phyloP scores from a whole-genome alignment of 2,888 invertebrate genomes.

The Gasteruption jaculator region DNA sequence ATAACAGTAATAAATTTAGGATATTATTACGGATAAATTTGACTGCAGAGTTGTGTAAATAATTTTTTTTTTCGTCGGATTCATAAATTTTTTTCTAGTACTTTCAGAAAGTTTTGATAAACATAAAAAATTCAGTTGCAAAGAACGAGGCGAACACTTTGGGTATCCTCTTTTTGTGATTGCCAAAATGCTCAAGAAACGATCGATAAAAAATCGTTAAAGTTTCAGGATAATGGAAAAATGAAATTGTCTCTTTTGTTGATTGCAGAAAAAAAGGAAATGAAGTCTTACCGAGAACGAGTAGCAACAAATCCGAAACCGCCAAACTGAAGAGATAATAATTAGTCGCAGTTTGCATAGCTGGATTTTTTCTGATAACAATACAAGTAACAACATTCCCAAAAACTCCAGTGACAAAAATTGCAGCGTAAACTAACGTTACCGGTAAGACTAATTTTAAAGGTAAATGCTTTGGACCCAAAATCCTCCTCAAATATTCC shows the following conservation, averaged over 20 bases:
- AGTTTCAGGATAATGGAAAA: constrained; percentile 2
- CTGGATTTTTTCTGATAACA: constrained; percentile 74
- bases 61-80: too few species aligned
- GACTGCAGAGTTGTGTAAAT: too few species aligned
- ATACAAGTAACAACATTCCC: constrained; percentile 82
- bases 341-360: constrained; percentile 86
- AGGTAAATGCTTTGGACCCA: constrained; percentile 64
- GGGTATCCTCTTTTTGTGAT: too few species aligned
- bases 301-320: constrained; percentile 75
- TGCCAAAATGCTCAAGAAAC: too few species aligned
- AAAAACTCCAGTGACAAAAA: constrained; percentile 76
- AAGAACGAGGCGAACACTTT: too few species aligned
- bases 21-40: too few species aligned
- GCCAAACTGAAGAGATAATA: constrained; percentile 87
- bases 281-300: constrained; percentile 67
- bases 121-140: too few species aligned
- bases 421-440: constrained; percentile 66
- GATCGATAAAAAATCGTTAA: too few species aligned
- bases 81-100: too few species aligned
- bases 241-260: neutral
- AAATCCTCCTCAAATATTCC: constrained; percentile 57
- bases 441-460: constrained; percentile 54
- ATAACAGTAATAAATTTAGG: too few species aligned
- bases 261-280: constrained; percentile 1
- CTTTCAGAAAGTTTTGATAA: too few species aligned